Evolutionary conservation across 2,888 invertebrate species (phyloP), one percentile per base, ranked within the genome.

Genomic region (Pollenia labialis): DNA sequence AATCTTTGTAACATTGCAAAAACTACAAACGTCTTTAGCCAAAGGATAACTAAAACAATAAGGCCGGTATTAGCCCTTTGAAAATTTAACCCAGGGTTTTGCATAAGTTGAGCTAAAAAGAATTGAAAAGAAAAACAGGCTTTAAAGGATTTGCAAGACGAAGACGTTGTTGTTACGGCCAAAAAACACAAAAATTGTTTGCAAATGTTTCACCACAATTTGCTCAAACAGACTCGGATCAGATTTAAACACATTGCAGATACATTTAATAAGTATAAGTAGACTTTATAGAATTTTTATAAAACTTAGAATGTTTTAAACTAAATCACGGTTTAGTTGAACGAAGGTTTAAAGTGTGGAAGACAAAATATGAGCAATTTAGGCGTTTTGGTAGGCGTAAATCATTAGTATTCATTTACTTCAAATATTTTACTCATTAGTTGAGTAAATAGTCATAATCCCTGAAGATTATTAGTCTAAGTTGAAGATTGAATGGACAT

Each of bases 381-480:
- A 84, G 72, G 64, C 74, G 60, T 56, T 77, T 62, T 74, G 8
- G 76, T 74, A 81, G 87, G 84, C 87, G 87, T 87, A 56, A 69
- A 87, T 87, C 84, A 87, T 87, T 84, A 87, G 84, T 58, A 87
- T 87, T 84, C 84, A 77, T 62, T 74, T 77, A 50, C 76, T 81
- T 62, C 69, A 81, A 77, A 84, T 81, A 79, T 87, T 84, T 84
- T 79, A 81, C 84, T 87, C 74, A 87, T 87, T 87, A 87, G 84
- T 79, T 77, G 81, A 64, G 48, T 84, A 87, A 87, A 87, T 56
- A 81, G n/a, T 68, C 40, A 60, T 87, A 77, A 87, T 87, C 77
- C 32, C 1, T 4, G 18, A 4, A 44, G 79, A 75, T 80, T 50
- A 52, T 40, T 9, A 3, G 11, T 18, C 44, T 81, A 44, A 42